Conservation (phyloP, 2,888 invertebrate genomes). For the Minunthozetes semirufus region DNA sequence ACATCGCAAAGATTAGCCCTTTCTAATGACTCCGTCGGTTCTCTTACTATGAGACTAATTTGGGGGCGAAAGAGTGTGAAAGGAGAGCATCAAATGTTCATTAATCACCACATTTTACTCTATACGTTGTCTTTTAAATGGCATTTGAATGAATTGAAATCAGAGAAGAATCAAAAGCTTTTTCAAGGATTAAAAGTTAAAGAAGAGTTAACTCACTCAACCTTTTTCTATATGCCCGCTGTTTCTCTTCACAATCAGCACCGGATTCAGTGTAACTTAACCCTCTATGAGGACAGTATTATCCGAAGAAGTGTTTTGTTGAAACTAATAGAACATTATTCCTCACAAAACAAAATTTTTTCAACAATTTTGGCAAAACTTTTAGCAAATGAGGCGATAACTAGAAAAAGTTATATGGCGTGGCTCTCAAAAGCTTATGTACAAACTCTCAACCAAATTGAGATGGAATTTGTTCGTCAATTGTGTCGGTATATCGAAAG, state of each 20-base stretch:
- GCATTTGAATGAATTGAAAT: not conserved
- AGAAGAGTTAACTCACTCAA: not conserved
- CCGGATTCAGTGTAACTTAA: not conserved
- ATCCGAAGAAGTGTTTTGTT: slow-evolving; percentile 6
- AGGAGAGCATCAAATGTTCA: not conserved
- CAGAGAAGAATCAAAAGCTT: not conserved
- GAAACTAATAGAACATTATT: not conserved
- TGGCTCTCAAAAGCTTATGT: not conserved
- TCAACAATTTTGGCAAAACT: not conserved
- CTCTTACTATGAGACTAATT: not conserved
- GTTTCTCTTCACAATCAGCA: not conserved
- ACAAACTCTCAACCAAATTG: not conserved
- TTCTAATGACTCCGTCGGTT: not conserved
- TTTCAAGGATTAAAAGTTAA: not conserved
- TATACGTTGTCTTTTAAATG: not conserved
- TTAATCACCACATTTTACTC: not conserved
- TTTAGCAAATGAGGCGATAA: not conserved
- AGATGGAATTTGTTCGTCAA: not conserved
- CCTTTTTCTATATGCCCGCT: not conserved
- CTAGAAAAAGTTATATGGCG: not conserved
- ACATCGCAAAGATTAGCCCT: not conserved
- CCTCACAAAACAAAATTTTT: not conserved
- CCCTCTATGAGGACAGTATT: not conserved
- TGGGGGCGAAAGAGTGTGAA: not conserved
- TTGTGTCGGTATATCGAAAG: not conserved